Evolutionary conservation across 2,113 vertebrate genomes (phyloP).

Genomic region (Potamarius usumacintae): DNA sequence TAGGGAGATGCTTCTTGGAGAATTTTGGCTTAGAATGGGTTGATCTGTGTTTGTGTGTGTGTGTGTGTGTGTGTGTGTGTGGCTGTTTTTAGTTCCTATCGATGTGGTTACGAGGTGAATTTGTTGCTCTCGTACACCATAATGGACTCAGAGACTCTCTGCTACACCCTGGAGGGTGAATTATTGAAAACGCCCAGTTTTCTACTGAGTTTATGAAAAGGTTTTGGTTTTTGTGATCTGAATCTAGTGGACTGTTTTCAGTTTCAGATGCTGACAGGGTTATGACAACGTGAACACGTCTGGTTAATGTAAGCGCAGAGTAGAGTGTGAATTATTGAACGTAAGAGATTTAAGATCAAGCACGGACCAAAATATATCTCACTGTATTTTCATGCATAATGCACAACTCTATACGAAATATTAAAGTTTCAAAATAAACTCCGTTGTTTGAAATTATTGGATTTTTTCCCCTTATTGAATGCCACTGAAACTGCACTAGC

Average conservation of each 20-base stretch:
- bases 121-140: background rate
- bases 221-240: background rate
- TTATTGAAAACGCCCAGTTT: background rate
- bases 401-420: background rate
- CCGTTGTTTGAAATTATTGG: background rate
- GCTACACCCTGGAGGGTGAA: background rate
- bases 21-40: background rate
- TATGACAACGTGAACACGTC: background rate
- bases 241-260: background rate
- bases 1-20: background rate
- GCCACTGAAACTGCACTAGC: background rate
- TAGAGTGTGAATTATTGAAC: slow-evolving; percentile 30
- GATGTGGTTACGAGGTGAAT: slow-evolving; percentile 16
- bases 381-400: background rate
- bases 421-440: background rate
- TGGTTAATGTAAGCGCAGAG: background rate
- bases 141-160: background rate
- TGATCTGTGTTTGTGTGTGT: background rate
- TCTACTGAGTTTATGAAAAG: background rate
- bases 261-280: background rate
- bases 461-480: background rate
- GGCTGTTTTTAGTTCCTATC: slow-evolving; percentile 5
- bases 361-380: background rate
- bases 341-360: background rate
- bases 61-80: background rate